Conservation (phyloP, 2,888 invertebrate genomes). For the Archips xylosteana region DNA sequence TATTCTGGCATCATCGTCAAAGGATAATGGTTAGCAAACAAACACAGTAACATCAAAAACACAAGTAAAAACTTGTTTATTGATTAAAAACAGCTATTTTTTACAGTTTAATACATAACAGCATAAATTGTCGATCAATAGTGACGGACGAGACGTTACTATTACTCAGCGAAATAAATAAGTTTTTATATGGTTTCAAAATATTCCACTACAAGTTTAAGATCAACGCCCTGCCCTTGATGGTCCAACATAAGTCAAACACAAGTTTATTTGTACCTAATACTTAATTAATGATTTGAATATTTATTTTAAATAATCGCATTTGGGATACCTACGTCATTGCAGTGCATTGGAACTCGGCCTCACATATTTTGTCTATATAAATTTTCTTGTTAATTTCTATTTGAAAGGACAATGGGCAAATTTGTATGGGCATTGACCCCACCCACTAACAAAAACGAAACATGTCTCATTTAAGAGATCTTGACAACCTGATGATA, state of each 20-base stretch:
- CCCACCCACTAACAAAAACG: no score
- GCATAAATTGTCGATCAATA: not conserved
- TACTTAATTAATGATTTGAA: not conserved
- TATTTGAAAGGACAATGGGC: no score
- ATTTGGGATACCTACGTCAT: not conserved
- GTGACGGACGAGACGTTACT: not conserved
- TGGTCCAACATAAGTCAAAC: not conserved
- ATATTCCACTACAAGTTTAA: slow-evolving; percentile 30
- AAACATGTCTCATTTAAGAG: no score
- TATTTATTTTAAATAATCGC: no score
- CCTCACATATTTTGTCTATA: no score
- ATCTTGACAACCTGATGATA: no score
- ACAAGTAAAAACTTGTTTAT: slow-evolving; percentile 4
- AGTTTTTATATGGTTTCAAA: slow-evolving; percentile 36
- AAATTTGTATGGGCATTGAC: no score
- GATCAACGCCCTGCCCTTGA: slow-evolving; percentile 26
- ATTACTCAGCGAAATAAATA: slow-evolving; percentile 17
- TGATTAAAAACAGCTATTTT: not conserved
- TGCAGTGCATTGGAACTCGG: no score
- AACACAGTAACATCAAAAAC: not conserved
- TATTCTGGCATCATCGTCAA: not conserved
- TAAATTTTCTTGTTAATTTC: no score
- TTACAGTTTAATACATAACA: not conserved
- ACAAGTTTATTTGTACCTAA: no score
- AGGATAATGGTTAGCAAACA: not conserved